Percentiles rank a stretch among this genome's conserved stretches.
phyloP scores from a whole-genome alignment of 1,140 invertebrate genomes.

The Calephelis nemesis region DNA sequence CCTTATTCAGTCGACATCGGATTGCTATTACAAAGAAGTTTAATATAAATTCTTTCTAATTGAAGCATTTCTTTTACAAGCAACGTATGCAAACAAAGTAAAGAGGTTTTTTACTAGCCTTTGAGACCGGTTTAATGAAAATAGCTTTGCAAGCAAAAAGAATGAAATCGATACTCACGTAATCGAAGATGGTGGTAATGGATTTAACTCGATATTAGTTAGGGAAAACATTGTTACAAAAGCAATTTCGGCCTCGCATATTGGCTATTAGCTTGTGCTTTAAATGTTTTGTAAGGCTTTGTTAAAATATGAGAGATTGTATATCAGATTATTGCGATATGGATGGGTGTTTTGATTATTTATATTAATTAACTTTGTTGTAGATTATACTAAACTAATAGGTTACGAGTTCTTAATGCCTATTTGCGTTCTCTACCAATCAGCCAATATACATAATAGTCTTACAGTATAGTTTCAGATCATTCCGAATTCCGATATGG shows the following conservation, averaged over 20 bases:
- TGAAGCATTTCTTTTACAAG: conserved; percentile 14
- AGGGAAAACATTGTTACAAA: conserved; percentile 68
- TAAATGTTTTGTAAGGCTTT: conserved; percentile 33
- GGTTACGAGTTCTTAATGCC: too few species aligned
- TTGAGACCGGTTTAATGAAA: conserved; percentile 26
- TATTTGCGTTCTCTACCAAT: too few species aligned
- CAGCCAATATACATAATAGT: too few species aligned
- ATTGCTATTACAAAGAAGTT: conserved; percentile 13
- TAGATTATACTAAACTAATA: too few species aligned
- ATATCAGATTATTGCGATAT: not conserved
- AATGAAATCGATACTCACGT: conserved; percentile 40
- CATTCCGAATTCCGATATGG: not conserved
- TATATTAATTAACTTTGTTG: too few species aligned
- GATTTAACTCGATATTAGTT: conserved; percentile 64
- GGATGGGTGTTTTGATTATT: too few species aligned
- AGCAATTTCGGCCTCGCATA: conserved; percentile 74
- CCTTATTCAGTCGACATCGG: conserved; percentile 7
- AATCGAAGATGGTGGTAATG: conserved; percentile 57
- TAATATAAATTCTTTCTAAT: conserved; percentile 16
- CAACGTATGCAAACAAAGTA: conserved; percentile 20
- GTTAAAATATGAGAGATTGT: conserved; percentile 10
- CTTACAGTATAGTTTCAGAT: too few species aligned
- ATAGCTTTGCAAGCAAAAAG: conserved; percentile 22
- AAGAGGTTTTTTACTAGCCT: conserved; percentile 21
- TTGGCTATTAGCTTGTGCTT: conserved; percentile 66